These are phyloP conservation scores for Megalops atlanticus DNA, from an alignment of 2,113 vertebrate species.

Conservation along the genomic window DNA sequence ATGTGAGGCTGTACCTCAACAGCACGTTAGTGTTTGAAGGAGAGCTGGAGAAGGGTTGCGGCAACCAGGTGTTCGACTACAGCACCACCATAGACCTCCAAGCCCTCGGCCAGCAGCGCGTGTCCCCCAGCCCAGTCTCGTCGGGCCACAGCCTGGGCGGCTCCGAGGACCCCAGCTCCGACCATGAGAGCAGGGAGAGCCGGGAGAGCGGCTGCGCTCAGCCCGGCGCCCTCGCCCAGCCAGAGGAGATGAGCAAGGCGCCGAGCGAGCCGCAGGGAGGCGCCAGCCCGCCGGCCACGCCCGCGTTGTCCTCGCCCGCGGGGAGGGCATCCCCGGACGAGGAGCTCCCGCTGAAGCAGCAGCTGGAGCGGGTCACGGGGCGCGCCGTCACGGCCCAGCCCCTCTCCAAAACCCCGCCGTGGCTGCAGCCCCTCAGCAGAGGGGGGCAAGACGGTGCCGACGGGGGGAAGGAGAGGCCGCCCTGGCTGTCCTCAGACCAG, in stretches of 20 bases:
- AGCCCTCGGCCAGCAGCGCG: conserved; percentile 55
- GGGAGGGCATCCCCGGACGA: conserved; percentile 55
- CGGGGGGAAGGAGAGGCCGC: conserved; percentile 62
- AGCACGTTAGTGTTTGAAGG: conserved; percentile 84
- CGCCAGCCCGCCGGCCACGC: conserved; percentile 37
- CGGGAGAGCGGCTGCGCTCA: conserved; percentile 15
- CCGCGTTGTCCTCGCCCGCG: conserved; percentile 33
- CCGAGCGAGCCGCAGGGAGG: not conserved
- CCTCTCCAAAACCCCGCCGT: conserved; percentile 69
- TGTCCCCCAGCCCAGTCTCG: conserved; percentile 61
- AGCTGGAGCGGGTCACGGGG: conserved; percentile 62
- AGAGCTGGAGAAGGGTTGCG: conserved; percentile 78
- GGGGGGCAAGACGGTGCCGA: conserved; percentile 51
- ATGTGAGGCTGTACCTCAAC: conserved; percentile 86
- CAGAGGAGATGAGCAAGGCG: not conserved
- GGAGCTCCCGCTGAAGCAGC: conserved; percentile 59
- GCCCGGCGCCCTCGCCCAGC: no score
- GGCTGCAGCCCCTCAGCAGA: conserved; percentile 73
- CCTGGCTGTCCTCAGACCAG: conserved; percentile 74
- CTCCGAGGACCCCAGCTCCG: conserved; percentile 38
- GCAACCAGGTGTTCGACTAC: conserved; percentile 71
- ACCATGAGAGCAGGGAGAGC: conserved; percentile 37
- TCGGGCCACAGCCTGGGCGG: conserved; percentile 57
- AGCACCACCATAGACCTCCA: conserved; percentile 74
- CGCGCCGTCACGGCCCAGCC: conserved; percentile 70